Conservation (phyloP, 2,888 invertebrate species). For the Caenorhabditis sp. region DNA sequence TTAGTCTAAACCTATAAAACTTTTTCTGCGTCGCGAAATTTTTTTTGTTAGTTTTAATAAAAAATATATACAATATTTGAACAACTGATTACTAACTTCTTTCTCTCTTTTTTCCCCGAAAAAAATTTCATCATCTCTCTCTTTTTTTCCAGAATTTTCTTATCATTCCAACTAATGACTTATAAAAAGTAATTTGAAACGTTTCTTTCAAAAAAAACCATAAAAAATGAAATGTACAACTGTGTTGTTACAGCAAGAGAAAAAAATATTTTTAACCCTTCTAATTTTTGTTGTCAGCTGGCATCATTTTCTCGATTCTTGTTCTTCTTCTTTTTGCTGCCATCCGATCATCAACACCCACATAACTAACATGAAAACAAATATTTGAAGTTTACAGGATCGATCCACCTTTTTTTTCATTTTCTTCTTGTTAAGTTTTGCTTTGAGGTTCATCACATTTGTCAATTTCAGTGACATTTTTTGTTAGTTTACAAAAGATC, state of each 20-base stretch:
- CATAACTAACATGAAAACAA: constrained; percentile 40
- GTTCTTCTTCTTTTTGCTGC: constrained; percentile 25
- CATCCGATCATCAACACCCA: constrained; percentile 35
- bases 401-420: not conserved
- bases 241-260: constrained; percentile 32
- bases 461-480: no score
- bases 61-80: not conserved
- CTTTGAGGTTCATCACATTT: not conserved
- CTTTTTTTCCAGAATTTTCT: no score
- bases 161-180: no score
- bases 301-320: not conserved
- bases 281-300: constrained; percentile 40
- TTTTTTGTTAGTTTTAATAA: not conserved
- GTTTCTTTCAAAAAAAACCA: not conserved
- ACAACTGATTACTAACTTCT: not conserved
- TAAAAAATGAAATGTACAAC: constrained; percentile 26
- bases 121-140: no score
- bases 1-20: no score
- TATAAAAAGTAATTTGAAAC: not conserved
- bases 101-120: no score
- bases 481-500: no score
- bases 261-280: constrained; percentile 2
- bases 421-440: not conserved
- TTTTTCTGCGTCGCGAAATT: no score
- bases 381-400: constrained; percentile 16